Base-by-base conservation (phyloP, 2,888 invertebrate genomes). In the Opisthograptis luteolata region DNA sequence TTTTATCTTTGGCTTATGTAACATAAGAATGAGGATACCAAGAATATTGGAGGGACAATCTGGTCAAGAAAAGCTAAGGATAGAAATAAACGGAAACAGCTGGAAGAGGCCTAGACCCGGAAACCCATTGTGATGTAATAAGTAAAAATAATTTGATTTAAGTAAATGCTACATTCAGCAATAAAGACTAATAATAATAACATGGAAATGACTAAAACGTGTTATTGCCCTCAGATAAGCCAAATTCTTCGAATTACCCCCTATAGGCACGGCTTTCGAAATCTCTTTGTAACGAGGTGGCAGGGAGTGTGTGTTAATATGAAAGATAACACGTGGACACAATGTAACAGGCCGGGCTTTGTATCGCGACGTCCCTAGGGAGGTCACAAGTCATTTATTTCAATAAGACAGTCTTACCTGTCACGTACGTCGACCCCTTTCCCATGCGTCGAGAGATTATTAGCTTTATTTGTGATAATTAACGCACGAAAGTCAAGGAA, bases 381-480 rank as follows among this genome's bases (percentile, higher is more conserved):
- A 70, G 70, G 69, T 71, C 70, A 68, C 70, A 66, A 75, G 77
- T 78, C 78, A 66, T 77, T 79, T 76, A 72, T 79, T 76, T 77
- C 79, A 77, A 79, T 79, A 78, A 77, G 68, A 75, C 69, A 66
- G 64, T 68, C 71, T 70, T 73, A 76, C 76, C 73, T 75, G 73
- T 64, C 50, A 44, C 22, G 39, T 40, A 17, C 15, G n/a, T 70
- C 70, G 70, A 68, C 70, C 73, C 73, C 68, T 64, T 70, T 73
- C 64, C 68, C 63, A 58, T 47, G 60, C 47, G 53, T 57, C 40
- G 40, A 40, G 58, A 56, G 71, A 64, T 78, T 76, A 78, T 73
- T 72, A 68, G 61, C 72, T 70, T 73, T 74, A 76, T 77, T 80
- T 76, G 71, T 55, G 44, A 35, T 35, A 51, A 51, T 51, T 51